Conservation (phyloP, 2,888 invertebrate species). For the Oscheius sp. region DNA sequence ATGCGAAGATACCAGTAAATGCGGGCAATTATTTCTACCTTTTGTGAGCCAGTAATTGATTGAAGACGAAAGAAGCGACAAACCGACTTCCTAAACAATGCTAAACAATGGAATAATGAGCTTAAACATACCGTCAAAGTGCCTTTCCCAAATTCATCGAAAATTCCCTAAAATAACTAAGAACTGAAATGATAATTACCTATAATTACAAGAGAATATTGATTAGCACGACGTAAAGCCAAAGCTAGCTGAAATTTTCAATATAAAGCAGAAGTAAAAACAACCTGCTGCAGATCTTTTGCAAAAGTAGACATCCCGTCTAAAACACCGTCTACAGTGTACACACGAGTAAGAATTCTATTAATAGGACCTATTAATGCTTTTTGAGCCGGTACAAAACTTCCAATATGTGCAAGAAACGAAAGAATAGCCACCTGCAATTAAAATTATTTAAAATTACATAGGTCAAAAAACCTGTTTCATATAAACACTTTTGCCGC, state of each 20-base stretch:
- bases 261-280: conserved; percentile 26
- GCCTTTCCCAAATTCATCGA: conserved; percentile 18
- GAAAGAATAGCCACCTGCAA: conserved; percentile 81
- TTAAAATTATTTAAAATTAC: conserved; percentile 69
- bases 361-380: conserved; percentile 83
- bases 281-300: conserved; percentile 85
- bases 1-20: conserved; percentile 84
- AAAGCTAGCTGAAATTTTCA: conserved; percentile 80
- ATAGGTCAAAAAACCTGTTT: conserved; percentile 78
- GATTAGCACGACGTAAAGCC: conserved; percentile 80
- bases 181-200: conserved; percentile 72
- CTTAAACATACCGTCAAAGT: neutral
- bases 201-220: conserved; percentile 82
- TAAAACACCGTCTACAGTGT: conserved; percentile 83
- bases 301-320: conserved; percentile 87
- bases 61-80: conserved; percentile 81
- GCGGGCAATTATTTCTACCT: conserved; percentile 79
- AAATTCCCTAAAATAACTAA: neutral
- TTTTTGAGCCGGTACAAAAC: conserved; percentile 85
- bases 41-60: conserved; percentile 80
- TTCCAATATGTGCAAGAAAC: conserved; percentile 88
- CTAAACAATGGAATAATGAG: neutral
- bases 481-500: conserved; percentile 91
- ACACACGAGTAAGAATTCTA: conserved; percentile 79
- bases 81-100: conserved; percentile 80